Conservation (phyloP, 2,797 vertebrate genomes). For the Liparis tanakae region DNA sequence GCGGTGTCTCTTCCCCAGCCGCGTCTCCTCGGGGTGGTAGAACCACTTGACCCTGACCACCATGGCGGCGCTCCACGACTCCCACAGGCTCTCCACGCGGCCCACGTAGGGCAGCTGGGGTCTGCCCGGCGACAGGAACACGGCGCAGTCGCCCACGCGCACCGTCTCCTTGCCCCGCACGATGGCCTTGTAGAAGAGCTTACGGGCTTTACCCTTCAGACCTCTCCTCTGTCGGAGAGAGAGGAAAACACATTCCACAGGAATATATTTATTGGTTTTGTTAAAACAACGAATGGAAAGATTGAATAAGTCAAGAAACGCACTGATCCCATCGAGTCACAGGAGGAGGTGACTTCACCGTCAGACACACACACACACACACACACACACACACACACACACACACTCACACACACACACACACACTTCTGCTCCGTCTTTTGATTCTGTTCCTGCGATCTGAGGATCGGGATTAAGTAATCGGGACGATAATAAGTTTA, state of each 20-base stretch:
- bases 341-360: not conserved
- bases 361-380: not conserved
- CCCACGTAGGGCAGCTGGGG: conserved; percentile 97
- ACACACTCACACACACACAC: not conserved
- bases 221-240: conserved; percentile 88
- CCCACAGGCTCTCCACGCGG: conserved; percentile 98
- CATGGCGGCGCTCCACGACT: conserved; percentile 99
- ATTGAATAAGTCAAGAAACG: conserved; percentile 24
- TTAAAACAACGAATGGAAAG: conserved; percentile 10
- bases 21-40: conserved; percentile 98
- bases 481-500: conserved; percentile 35
- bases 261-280: conserved; percentile 25
- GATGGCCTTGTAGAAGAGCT: conserved; percentile 98
- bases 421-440: conserved; percentile 8
- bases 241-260: conserved; percentile 31
- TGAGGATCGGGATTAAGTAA: conserved; percentile 36
- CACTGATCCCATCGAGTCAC: not conserved
- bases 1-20: conserved; percentile 93
- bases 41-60: conserved; percentile 99
- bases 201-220: conserved; percentile 96
- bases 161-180: conserved; percentile 95
- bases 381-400: not conserved
- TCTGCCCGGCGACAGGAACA: conserved; percentile 95
- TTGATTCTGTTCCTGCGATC: conserved; percentile 35
- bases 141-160: conserved; percentile 93